Conservation (phyloP, 2,113 vertebrate genomes). For the Semnopithecus entellus region DNA sequence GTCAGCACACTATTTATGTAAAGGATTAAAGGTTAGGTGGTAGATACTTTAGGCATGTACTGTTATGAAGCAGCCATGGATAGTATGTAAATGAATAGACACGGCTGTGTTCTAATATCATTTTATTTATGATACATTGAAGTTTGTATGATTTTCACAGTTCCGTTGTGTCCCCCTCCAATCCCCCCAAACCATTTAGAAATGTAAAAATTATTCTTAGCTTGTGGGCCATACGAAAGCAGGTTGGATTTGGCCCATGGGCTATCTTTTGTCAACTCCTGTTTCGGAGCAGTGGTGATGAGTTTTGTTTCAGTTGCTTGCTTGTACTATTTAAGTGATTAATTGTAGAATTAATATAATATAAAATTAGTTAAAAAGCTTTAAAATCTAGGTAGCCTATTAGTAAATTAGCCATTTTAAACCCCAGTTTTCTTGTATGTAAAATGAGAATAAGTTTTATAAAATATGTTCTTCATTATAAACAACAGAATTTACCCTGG, state of each 20-base stretch:
- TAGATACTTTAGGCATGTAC: background rate
- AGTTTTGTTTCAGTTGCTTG: conserved; percentile 9
- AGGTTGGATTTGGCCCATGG: background rate
- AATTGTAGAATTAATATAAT: background rate
- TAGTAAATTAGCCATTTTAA: background rate
- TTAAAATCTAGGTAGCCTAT: background rate
- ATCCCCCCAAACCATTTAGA: background rate
- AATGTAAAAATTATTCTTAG: background rate
- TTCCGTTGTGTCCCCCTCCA: background rate
- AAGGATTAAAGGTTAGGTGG: background rate
- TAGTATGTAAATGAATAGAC: background rate
- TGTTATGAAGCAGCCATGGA: background rate
- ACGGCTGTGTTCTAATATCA: background rate
- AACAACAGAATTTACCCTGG: background rate
- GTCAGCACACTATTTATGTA: background rate
- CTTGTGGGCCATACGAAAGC: background rate
- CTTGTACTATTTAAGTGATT: background rate
- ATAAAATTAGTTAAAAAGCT: background rate
- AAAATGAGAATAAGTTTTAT: background rate
- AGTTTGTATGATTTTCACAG: background rate
- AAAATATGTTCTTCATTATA: background rate
- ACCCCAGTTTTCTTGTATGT: background rate
- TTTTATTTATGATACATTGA: background rate
- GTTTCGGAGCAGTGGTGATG: background rate
- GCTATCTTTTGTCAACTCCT: background rate